These are phyloP conservation scores for Callipepla californica DNA, from an alignment of 2,113 vertebrate genomes.

Conservation along the genomic window DNA sequence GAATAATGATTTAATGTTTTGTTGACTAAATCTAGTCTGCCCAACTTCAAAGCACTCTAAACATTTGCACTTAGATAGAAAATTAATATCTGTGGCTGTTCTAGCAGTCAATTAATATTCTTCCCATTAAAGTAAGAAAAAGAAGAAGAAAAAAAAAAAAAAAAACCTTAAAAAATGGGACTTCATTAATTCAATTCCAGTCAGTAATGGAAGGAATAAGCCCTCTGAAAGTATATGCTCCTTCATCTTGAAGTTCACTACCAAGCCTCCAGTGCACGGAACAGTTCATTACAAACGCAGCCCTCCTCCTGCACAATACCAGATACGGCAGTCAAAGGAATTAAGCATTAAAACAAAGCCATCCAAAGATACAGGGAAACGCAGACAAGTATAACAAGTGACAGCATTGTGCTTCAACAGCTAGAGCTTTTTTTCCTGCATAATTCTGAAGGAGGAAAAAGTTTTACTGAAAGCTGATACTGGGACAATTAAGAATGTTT, in stretches of 20 bases:
- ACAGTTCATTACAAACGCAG: background rate
- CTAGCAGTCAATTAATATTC: background rate
- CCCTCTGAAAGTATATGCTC: background rate
- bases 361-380: background rate
- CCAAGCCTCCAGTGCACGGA: background rate
- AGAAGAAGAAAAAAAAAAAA: background rate
- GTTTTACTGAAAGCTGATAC: background rate
- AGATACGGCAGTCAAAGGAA: background rate
- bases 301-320: background rate
- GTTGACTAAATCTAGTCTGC: background rate
- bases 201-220: background rate
- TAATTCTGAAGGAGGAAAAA: background rate
- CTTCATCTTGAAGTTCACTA: background rate
- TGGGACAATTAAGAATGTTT: background rate
- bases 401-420: background rate
- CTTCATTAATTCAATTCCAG: background rate
- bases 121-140: background rate
- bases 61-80: background rate
- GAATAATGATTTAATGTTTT: background rate
- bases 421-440: background rate
- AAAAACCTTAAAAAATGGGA: background rate
- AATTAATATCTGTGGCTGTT: background rate
- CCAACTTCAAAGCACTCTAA: fast-evolving
- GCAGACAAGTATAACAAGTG: background rate
- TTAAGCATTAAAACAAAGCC: background rate